Base-by-base conservation (phyloP, 2,113 vertebrate genomes). In the Brachyhypopomus occidentalis region DNA sequence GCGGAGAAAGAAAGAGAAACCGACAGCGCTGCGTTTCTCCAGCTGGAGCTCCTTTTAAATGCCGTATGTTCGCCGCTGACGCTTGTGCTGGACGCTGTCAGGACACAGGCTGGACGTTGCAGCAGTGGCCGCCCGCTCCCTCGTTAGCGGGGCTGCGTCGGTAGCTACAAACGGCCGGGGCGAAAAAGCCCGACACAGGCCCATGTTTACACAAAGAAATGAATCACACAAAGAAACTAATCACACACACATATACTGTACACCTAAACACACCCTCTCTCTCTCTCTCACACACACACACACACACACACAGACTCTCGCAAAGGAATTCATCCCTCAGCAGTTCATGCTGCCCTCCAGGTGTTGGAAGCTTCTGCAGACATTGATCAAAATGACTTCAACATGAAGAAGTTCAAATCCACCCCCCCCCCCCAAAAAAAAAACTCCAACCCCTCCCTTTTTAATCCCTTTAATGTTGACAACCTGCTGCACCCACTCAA, bases 351-450 rank as follows among this genome's bases (percentile, higher is more conserved):
- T 91, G 89, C 91, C 93, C 92, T 85, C 84, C 83, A 92, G 93
- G 92, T 84, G 92, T 88, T 12, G 36, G 90, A 89, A 89, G 86
- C 89, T 90, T 89, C 89, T 87, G 90, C 89, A 92, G 90, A 92
- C 92, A 93, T 93, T 92, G 92, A 93, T 94, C 92, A 94, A 93
- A 93, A 89, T 90, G 92, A 92, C 93, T 93, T 91, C 89, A 89
- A 91, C 91, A 90, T 91, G 90, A 92, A 91, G 85, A 93, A 91
- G 89, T 92, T 90, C 86, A 91, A 91, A 93, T 92, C 90, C 84
- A 16, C 17, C 66, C 66, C 34, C 66, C 7, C 66, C 66, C n/a
- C n/a, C n/a, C n/a, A n/a, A n/a, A n/a, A n/a, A 34, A 69, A 20
- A 38, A 3, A 48, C 41, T 48, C 5, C 41, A 48, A 9, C 4